These are phyloP conservation scores for Drosophila seguyi DNA, from an alignment of 1,140 invertebrate species.

Conservation along the genomic window DNA sequence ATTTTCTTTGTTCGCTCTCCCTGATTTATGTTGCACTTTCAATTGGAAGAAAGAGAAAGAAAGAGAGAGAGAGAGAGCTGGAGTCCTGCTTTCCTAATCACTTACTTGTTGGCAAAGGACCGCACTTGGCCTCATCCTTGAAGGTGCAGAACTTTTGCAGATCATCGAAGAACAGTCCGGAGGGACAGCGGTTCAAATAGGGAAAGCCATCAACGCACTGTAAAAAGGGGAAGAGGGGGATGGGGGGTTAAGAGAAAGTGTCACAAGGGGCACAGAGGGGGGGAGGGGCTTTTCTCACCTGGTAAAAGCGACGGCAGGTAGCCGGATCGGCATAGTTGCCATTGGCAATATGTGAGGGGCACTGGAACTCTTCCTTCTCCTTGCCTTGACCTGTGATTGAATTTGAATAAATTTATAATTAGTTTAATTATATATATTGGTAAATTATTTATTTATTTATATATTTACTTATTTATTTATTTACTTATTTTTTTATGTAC, in stretches of 20 bases:
- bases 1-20: constrained; percentile 41
- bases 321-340: constrained; percentile 96
- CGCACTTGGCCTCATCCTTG: constrained; percentile 95
- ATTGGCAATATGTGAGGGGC: constrained; percentile 91
- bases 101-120: constrained; percentile 94
- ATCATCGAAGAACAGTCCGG: constrained; percentile 95
- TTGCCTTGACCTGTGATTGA: constrained; percentile 84
- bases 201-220: constrained; percentile 95
- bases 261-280: not conserved
- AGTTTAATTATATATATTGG: not conserved
- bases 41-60: constrained; percentile 47
- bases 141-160: constrained; percentile 96
- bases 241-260: not conserved
- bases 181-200: constrained; percentile 94
- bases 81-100: constrained; percentile 73
- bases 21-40: constrained; percentile 80
- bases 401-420: not conserved
- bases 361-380: constrained; percentile 89
- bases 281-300: constrained; percentile 86
- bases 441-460: too few relatives aligned
- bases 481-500: too few relatives aligned
- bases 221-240: not conserved
- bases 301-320: constrained; percentile 94
- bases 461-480: too few relatives aligned
- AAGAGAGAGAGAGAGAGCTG: not conserved